phyloP scores from a whole-genome alignment of 1,140 invertebrate species.

The Pollicipes pollicipes region DNA sequence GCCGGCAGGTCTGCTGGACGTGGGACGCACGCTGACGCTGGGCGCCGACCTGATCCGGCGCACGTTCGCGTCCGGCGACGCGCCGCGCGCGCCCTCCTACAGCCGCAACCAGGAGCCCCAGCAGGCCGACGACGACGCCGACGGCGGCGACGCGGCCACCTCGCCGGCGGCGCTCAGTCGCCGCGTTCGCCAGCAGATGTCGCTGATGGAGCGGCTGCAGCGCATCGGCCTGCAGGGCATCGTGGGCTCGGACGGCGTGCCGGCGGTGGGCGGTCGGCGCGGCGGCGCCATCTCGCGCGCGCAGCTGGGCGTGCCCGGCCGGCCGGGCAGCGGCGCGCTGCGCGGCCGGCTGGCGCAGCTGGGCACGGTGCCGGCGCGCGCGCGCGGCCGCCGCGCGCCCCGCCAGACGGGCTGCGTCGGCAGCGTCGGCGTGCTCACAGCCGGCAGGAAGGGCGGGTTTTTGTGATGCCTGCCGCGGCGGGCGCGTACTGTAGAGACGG shows the following conservation, averaged over 20 bases:
- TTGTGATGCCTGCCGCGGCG: not conserved
- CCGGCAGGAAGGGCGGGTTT: not conserved
- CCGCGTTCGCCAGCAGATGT: constrained; percentile 6
- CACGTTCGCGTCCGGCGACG: constrained; percentile 36
- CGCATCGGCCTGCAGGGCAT: not conserved
- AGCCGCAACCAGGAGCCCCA: constrained; percentile 28
- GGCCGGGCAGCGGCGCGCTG: not conserved
- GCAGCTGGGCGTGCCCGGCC: not conserved
- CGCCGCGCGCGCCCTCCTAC: constrained; percentile 24
- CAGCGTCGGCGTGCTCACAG: not conserved
- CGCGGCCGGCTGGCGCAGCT: not conserved
- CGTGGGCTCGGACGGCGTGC: not conserved
- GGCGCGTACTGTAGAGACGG: not conserved
- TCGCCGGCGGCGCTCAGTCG: not conserved
- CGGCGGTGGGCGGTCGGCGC: not conserved
- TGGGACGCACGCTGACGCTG: constrained; percentile 31
- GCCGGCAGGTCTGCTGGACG: constrained; percentile 27
- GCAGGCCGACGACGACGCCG: constrained; percentile 32
- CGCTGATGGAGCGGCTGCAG: not conserved
- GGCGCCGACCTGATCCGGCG: constrained; percentile 55
- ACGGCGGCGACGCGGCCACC: not conserved
- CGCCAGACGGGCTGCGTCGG: not conserved
- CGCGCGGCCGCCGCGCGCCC: too few relatives aligned
- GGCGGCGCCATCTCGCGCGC: not conserved
- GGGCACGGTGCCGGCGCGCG: not conserved